Evolutionary conservation across 2,113 vertebrate species (phyloP), one percentile per base, ranked within the genome.

Genomic region (Corythoichthys intestinalis): DNA sequence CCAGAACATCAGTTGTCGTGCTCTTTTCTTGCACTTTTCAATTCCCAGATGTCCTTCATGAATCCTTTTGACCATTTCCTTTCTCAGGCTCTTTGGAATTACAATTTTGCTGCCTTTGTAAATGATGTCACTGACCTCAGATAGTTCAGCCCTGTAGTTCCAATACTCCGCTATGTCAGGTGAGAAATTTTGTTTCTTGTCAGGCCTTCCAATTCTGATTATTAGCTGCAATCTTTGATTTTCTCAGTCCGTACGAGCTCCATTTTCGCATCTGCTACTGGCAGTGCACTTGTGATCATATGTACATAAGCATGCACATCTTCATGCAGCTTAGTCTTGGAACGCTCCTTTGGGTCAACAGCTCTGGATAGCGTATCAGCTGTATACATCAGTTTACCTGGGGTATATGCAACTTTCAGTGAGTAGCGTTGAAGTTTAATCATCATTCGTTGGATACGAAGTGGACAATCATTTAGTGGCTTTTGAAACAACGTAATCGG

Each of bases 41-140:
- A 72, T 67, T 0, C 63, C 64, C 28, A 72, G 56, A 66, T 72
- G 71, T 10, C 64, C 37, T 66, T 1, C 37, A 20, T 66, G 63
- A 28, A 50, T 61, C 35, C 39, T 66, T 37, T 34, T 67, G 6
- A 72, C 56, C 64, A 60, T 66, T 2, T 37, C 34, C 5, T 11
- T 3, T 11, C 12, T 1, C 0, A 72, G 17, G 20, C 20, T 28
- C 20, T 35, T 66, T 28, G 65, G 71, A n/a, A 54, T 67, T 9
- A 67, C 57, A 44, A 73, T 54, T n/a, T 46, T 73, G 17, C 44
- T 72, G 2, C 57, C 57, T 1, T 60, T 61, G 4, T 61, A 61
- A 14, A 61, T 41, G 59, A 41, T 41, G 2, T 6, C 59, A 13
- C 7, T 35, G 13, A 61, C 59, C 59, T 50, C 38, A 0, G 60